A percentile compares a stretch with the other conserved stretches of the same genome.
Conservation (phyloP, 1,140 invertebrate species). For the Coenobita brevimanus region DNA sequence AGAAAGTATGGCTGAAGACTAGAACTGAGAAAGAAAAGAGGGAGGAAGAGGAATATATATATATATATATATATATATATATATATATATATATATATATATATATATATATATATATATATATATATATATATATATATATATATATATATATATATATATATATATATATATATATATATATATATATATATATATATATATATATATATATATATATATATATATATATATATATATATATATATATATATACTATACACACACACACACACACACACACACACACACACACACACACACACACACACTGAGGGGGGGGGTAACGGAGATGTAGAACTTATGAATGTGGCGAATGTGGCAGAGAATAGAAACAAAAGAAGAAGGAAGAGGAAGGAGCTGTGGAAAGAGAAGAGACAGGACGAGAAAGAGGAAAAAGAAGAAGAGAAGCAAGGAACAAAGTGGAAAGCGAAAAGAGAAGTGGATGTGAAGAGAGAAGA, state of each 20-base stretch:
- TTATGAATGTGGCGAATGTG: not conserved
- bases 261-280: not conserved
- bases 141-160: not conserved
- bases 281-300: not conserved
- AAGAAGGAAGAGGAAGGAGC: not conserved
- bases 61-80: not conserved
- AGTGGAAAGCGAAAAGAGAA: not conserved
- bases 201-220: too few species aligned
- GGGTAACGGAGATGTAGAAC: too few species aligned
- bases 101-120: constrained; percentile 4
- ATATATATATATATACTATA: too few species aligned
- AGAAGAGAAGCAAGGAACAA: not conserved
- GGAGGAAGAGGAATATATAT: too few species aligned
- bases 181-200: constrained; percentile 4
- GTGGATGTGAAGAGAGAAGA: not conserved
- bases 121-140: constrained; percentile 4
- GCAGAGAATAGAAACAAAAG: not conserved
- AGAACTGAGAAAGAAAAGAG: not conserved
- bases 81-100: constrained; percentile 4
- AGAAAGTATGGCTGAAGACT: not conserved
- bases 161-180: constrained; percentile 4
- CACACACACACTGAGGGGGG: too few species aligned
- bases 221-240: too few species aligned
- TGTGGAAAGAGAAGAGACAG: not conserved
- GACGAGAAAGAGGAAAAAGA: too few species aligned